A percentile compares a stretch with the other conserved stretches of the same genome.
Evolutionary conservation across 1,140 invertebrate genomes (phyloP).

Genomic region (Theocolax elegans): DNA sequence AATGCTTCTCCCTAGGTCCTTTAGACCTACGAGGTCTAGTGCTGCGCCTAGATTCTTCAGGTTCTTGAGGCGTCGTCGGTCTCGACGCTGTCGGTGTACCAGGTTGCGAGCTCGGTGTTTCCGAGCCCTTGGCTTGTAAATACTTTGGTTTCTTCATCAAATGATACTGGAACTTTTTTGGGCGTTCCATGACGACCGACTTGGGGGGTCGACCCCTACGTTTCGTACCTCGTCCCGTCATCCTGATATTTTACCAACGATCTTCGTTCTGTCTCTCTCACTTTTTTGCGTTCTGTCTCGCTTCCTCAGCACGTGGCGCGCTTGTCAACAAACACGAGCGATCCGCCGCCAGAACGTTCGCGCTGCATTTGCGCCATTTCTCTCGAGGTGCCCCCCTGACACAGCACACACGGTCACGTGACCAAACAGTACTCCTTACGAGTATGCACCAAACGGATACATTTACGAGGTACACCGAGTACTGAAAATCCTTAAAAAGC

Average conservation of each 20-base stretch:
- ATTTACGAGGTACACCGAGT: too few species aligned
- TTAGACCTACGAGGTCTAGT: conserved; percentile 64
- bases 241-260: too few species aligned
- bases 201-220: conserved; percentile 89
- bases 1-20: conserved; percentile 68
- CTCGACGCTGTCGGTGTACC: conserved; percentile 83
- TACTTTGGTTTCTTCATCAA: conserved; percentile 93
- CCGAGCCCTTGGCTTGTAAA: conserved; percentile 75
- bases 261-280: conserved; percentile 2
- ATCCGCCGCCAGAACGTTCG: conserved; percentile 55
- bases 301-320: conserved; percentile 54
- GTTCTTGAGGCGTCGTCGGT: conserved; percentile 78
- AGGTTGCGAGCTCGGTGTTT: conserved; percentile 73
- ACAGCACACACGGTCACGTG: conserved; percentile 67
- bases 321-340: conserved; percentile 74
- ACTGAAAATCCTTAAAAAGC: too few species aligned
- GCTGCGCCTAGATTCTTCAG: conserved; percentile 73
- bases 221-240: conserved; percentile 84
- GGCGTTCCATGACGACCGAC: conserved; percentile 83
- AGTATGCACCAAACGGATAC: too few species aligned
- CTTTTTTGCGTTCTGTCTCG: conserved; percentile 42
- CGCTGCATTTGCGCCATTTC: conserved; percentile 73
- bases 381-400: conserved; percentile 12
- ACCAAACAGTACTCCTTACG: too few species aligned
- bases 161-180: conserved; percentile 86